These are phyloP conservation scores for Schizaphis graminum DNA, from an alignment of 2,888 invertebrate species.

Conservation along the genomic window DNA sequence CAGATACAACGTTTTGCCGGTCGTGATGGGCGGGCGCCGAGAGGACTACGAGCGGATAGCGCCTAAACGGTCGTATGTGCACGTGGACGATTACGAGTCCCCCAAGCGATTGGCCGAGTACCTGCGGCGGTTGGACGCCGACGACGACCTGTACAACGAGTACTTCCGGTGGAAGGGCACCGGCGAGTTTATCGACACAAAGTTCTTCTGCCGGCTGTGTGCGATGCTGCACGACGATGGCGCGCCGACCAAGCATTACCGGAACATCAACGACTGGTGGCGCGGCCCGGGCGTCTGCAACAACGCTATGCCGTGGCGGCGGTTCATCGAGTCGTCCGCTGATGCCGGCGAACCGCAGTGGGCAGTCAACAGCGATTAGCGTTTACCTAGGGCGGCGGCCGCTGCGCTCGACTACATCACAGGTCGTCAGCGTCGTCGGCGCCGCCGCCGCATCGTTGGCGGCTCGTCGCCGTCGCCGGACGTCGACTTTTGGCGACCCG, in stretches of 20 bases:
- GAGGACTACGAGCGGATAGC: slow-evolving; percentile 91
- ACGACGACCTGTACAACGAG: slow-evolving; percentile 92
- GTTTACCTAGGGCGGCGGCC: slow-evolving; percentile 45
- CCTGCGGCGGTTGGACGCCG: slow-evolving; percentile 84
- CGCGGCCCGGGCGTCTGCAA: slow-evolving; percentile 85
- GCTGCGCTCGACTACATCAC: slow-evolving; percentile 13
- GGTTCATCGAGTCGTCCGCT: slow-evolving; percentile 28
- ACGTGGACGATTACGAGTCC: slow-evolving; percentile 94
- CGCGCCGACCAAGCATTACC: slow-evolving; percentile 76
- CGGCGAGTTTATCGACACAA: slow-evolving; percentile 96
- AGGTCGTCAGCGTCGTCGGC: neutral
- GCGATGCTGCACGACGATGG: slow-evolving; percentile 83
- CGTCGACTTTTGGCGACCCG: neutral
- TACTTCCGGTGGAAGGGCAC: slow-evolving; percentile 96
- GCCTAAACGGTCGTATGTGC: slow-evolving; percentile 92
- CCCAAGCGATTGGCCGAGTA: slow-evolving; percentile 90
- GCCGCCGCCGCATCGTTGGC: neutral
- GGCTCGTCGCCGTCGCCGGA: neutral
- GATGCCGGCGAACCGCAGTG: too few species aligned
- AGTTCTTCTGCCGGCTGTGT: slow-evolving; percentile 92
- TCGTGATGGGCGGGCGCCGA: slow-evolving; percentile 95
- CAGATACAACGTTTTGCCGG: slow-evolving; percentile 88
- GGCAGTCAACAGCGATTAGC: neutral
- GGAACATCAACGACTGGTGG: slow-evolving; percentile 95
- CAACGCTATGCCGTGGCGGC: slow-evolving; percentile 77